phyloP scores from a whole-genome alignment of 2,888 invertebrate genomes.

The Epirrhoe alternata region DNA sequence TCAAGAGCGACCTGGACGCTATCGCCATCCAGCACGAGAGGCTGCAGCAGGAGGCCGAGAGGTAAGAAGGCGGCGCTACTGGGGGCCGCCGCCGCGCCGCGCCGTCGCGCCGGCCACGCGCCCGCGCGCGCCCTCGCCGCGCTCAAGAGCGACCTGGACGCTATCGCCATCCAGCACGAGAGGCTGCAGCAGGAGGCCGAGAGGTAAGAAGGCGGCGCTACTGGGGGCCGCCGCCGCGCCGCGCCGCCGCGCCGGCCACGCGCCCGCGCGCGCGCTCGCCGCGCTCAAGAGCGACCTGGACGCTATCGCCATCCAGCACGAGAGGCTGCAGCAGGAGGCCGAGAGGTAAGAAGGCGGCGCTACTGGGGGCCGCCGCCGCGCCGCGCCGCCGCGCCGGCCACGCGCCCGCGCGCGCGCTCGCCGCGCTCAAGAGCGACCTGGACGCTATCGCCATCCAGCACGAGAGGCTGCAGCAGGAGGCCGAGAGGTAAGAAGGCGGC shows the following conservation, averaged over 20 bases:
- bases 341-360: conserved; percentile 64
- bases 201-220: conserved; percentile 90
- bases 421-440: neutral
- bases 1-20: conserved; percentile 95
- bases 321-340: conserved; percentile 85
- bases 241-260: conserved; percentile 92
- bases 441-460: no score
- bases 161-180: conserved; percentile 93
- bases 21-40: conserved; percentile 92
- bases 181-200: conserved; percentile 86
- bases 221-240: conserved; percentile 63
- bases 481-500: neutral
- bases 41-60: conserved; percentile 85
- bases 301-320: conserved; percentile 94
- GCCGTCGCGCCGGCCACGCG: conserved; percentile 93
- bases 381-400: no score
- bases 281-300: conserved; percentile 95
- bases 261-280: conserved; percentile 91
- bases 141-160: conserved; percentile 95
- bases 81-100: conserved; percentile 48
- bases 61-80: conserved; percentile 91
- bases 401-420: neutral
- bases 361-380: neutral
- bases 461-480: no score
- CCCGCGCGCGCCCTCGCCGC: conserved; percentile 92